These are phyloP conservation scores for Platycnemis pennipes DNA, from an alignment of 2,888 invertebrate genomes.

Conservation along the genomic window DNA sequence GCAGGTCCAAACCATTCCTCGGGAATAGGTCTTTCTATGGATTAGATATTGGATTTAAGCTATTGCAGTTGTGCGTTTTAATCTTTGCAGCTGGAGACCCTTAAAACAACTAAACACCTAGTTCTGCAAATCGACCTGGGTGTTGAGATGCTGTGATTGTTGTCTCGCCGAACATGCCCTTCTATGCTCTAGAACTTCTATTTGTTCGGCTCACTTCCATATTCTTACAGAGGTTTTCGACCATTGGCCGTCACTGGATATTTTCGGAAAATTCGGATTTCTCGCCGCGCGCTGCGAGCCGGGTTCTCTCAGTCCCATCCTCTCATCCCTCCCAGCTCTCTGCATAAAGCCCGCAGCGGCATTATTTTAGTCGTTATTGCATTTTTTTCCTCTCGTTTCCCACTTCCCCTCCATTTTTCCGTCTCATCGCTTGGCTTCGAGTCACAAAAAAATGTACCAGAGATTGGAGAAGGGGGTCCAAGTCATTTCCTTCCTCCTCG, in stretches of 20 bases:
- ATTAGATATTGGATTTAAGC: no score
- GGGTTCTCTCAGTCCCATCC: neutral
- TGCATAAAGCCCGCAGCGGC: neutral
- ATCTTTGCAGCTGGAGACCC: no score
- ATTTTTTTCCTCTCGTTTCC: neutral
- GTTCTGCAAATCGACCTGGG: no score
- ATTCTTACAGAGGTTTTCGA: neutral
- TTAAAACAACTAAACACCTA: no score
- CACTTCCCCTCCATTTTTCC: neutral
- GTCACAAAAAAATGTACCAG: neutral
- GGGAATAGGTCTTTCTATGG: no score
- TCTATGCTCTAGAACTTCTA: no score
- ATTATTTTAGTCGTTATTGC: slow-evolving; percentile 20
- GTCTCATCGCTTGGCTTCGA: neutral
- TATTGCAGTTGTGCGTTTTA: no score
- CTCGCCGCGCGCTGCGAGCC: neutral
- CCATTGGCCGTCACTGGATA: neutral
- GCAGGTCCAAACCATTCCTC: no score
- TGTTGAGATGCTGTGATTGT: no score
- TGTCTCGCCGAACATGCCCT: no score
- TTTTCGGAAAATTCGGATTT: neutral
- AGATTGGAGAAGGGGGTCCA: neutral
- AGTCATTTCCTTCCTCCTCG: neutral
- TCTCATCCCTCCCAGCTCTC: neutral
- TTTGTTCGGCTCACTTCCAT: no score